A percentile compares a stretch with the other conserved stretches of the same genome.
These are phyloP conservation scores for Myotis vivesi DNA, from an alignment of 2,797 vertebrate species.

Conservation along the genomic window DNA sequence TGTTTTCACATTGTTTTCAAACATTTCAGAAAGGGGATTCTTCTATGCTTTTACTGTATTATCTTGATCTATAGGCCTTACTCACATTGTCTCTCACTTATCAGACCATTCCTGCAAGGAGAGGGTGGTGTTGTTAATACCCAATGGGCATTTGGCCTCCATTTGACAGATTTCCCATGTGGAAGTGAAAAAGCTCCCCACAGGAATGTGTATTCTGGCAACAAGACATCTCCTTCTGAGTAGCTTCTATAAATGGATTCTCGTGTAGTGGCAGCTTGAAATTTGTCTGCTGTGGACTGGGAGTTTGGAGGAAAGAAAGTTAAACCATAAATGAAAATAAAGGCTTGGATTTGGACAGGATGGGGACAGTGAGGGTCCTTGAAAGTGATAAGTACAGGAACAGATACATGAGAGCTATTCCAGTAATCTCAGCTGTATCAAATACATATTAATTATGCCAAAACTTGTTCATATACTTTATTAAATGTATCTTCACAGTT, in stretches of 20 bases:
- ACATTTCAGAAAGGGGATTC: not conserved
- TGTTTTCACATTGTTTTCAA: not conserved
- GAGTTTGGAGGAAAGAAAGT: not conserved
- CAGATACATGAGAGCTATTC: not conserved
- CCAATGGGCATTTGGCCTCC: not conserved
- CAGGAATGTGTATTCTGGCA: not conserved
- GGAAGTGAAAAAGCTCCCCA: slow-evolving; percentile 5
- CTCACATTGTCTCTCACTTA: not conserved
- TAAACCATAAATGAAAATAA: not conserved
- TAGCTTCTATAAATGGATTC: not conserved
- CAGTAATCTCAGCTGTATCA: not conserved
- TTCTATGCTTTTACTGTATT: not conserved
- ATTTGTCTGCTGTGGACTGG: not conserved
- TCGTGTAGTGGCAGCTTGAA: not conserved
- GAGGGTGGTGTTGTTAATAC: not conserved
- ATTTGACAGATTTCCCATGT: slow-evolving; percentile 18
- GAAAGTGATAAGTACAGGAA: not conserved
- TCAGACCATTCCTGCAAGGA: not conserved
- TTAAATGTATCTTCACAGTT: not conserved
- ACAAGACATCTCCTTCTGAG: not conserved
- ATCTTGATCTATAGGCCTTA: not conserved
- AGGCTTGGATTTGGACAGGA: not conserved
- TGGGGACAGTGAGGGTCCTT: not conserved
- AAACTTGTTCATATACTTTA: not conserved
- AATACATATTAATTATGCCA: rapidly evolving